Evolutionary conservation across 1,140 invertebrate species (phyloP).

Genomic region (Drosophila trapezifrons): DNA sequence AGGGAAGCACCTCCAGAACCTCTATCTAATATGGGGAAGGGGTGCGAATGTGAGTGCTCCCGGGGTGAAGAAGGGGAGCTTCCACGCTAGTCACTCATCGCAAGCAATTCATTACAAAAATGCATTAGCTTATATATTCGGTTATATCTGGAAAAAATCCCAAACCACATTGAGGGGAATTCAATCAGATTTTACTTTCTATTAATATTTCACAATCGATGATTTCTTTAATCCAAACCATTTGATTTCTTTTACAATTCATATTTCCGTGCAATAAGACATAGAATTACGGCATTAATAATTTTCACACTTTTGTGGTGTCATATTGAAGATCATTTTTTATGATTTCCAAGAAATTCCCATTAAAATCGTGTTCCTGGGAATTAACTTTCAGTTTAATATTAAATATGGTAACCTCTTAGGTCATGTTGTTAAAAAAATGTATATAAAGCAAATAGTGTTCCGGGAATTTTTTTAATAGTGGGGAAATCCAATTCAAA

Average conservation of each 20-base stretch:
- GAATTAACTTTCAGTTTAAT: neutral
- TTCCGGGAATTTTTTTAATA: too few relatives aligned
- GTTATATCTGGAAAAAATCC: constrained; percentile 3
- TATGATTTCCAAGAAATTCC: neutral
- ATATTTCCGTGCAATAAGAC: neutral
- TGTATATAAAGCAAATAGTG: too few relatives aligned
- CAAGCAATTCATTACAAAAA: constrained; percentile 15
- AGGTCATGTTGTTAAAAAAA: neutral
- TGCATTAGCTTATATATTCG: constrained; percentile 29
- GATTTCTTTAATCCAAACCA: neutral
- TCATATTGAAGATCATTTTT: neutral
- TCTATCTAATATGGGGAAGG: constrained; percentile 11
- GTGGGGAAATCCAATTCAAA: too few relatives aligned
- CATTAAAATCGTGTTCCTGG: neutral
- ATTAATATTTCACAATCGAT: neutral
- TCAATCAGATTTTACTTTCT: neutral
- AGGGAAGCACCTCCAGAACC: constrained; percentile 27
- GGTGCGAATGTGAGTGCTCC: constrained; percentile 8
- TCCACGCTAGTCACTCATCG: constrained; percentile 17
- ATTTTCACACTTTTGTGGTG: neutral
- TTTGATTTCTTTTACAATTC: neutral
- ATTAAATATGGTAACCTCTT: neutral
- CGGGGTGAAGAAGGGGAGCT: neutral
- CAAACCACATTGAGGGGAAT: neutral
- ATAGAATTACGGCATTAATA: neutral